These are phyloP conservation scores for Labroides dimidiatus DNA, from an alignment of 2,797 vertebrate genomes.

Conservation along the genomic window DNA sequence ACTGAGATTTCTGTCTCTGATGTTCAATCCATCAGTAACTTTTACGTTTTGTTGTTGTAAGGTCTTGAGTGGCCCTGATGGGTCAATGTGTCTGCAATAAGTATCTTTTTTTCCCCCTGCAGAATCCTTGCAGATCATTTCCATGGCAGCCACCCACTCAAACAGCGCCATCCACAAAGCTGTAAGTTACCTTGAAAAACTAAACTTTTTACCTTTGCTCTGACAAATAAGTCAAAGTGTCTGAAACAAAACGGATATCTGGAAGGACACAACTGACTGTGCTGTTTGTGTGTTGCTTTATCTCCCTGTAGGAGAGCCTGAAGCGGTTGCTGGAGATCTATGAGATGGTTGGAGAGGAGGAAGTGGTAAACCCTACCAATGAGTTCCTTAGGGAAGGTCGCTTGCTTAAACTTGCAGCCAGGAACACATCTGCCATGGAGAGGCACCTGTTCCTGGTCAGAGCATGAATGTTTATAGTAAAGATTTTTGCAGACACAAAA, in stretches of 20 bases:
- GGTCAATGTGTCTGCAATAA: background rate
- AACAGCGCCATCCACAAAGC: conserved; percentile 90
- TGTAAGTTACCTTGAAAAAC: conserved; percentile 75
- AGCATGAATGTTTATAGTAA: background rate
- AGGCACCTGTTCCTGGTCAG: conserved; percentile 91
- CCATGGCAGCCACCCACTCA: conserved; percentile 89
- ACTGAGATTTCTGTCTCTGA: background rate
- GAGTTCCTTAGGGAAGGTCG: conserved; percentile 91
- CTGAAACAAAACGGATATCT: background rate
- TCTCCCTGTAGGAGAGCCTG: conserved; percentile 83
- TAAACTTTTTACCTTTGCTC: background rate
- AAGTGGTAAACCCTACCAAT: conserved; percentile 90
- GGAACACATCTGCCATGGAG: conserved; percentile 87
- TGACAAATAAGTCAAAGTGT: conserved; percentile 1
- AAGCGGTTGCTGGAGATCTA: conserved; percentile 91
- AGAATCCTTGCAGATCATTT: conserved; percentile 90
- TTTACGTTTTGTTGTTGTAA: background rate
- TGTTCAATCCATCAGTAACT: background rate
- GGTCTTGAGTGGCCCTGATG: background rate
- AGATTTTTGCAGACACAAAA: accelerated
- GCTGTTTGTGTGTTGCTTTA: background rate
- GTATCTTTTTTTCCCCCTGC: conserved; percentile 33
- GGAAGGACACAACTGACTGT: background rate
- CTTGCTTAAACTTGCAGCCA: conserved; percentile 89
- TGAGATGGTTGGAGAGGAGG: conserved; percentile 91